Base-by-base conservation (phyloP, 2,888 invertebrate genomes). In the Rhyacophila evoluta region DNA sequence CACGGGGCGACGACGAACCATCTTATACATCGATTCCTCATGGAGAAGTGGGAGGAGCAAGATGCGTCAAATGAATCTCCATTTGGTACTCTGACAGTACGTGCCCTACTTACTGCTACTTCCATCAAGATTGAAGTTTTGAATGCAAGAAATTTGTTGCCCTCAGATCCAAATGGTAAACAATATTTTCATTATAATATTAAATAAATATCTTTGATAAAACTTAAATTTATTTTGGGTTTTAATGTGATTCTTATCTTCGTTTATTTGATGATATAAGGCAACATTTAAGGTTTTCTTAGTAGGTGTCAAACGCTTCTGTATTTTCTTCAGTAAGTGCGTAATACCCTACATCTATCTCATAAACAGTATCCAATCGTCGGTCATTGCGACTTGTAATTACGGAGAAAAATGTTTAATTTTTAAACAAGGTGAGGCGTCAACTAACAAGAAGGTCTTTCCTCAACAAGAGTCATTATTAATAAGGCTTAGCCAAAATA, bases 1-100 rank as follows among this genome's bases (percentile, higher is more conserved):
- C 95, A 97, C 85, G 96, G 96, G 11, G 92, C 96, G 86, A 95
- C 97, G 86, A 98, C 98, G 0, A 89, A 92, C 29, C 95, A 96
- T 82, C 89, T 99, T 82, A 97, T 98, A 83, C 97, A 96, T 85
- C 93, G 94, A 87, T 97, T 94, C 87, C 94, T 92, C 77, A 84
- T 92, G 69, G 92, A 92, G 82, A 87, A 92, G 84, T 90, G 93
- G 85, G 89, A 92, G 79, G 92, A 94, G 84, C 95, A 95, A 84
- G 92, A 93, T 83, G 88, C 88, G 0, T 84, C 92, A 37, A 88
- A 89, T 5, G 92, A 93, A 73, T 91, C 94, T 0, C 90, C 91
- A 71, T 92, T 93, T 89, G 93, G 97, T 19, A 91, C 95, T 84
- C 89, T 99, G 73, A 95, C 97, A 1, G 94, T 97, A 2, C 90